Conservation (phyloP, 2,888 invertebrate genomes). For the Apomyelois bistriatella region DNA sequence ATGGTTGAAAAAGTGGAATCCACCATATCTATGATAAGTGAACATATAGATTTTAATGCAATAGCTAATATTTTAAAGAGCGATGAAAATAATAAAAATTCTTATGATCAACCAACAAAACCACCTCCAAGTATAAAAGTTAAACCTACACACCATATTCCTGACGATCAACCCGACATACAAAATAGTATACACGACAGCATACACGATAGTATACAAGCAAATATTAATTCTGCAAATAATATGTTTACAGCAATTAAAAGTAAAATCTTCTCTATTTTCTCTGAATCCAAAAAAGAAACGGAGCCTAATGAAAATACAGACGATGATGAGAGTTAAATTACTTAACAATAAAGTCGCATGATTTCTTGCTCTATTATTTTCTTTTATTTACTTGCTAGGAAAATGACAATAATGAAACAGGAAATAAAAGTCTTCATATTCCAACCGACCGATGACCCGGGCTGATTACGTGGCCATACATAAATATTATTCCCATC, state of each 20-base stretch:
- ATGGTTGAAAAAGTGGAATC: conserved; percentile 36
- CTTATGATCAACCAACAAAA: conserved; percentile 29
- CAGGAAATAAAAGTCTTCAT: no score
- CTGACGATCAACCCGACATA: background rate
- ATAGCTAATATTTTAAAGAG: conserved; percentile 11
- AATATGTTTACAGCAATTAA: conserved; percentile 38
- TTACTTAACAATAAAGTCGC: no score
- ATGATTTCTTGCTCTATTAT: no score
- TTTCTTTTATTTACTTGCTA: no score
- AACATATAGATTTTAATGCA: conserved; percentile 16
- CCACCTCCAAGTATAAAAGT: background rate
- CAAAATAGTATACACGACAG: background rate
- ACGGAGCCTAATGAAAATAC: conserved; percentile 16
- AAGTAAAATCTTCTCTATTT: conserved; percentile 41
- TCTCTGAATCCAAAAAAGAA: conserved; percentile 22
- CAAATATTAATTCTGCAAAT: conserved; percentile 18
- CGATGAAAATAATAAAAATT: conserved; percentile 30
- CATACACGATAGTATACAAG: conserved; percentile 1
- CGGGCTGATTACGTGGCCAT: no score
- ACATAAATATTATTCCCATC: no score
- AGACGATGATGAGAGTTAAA: background rate
- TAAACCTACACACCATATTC: background rate
- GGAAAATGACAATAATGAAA: no score
- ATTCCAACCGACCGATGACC: no score
- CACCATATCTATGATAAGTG: conserved; percentile 29